A percentile compares a stretch with the other conserved stretches of the same genome.
phyloP scores from a whole-genome alignment of 2,797 vertebrate species.

The Etheostoma nigrum region DNA sequence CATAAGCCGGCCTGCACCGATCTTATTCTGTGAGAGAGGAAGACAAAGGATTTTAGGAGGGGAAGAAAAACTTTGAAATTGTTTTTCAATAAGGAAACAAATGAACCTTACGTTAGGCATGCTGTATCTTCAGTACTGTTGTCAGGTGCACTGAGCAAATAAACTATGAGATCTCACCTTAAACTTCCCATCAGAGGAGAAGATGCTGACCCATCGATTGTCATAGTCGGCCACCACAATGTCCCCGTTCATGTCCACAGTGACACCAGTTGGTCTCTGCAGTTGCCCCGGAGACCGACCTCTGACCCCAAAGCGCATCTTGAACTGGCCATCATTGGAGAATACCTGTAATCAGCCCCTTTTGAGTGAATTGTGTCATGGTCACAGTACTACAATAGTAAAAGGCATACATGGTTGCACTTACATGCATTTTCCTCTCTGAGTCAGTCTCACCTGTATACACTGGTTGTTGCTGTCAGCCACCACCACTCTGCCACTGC shows the following conservation, averaged over 20 bases:
- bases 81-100: not conserved
- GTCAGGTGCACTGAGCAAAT: too few relatives aligned
- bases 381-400: not conserved
- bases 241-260: conserved; percentile 93
- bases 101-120: not conserved
- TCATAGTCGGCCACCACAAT: conserved; percentile 96
- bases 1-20: conserved; percentile 94
- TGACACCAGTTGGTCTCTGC: conserved; percentile 94
- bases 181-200: conserved; percentile 96
- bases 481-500: conserved; percentile 92
- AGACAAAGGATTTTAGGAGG: not conserved
- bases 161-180: conserved; percentile 82
- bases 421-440: not conserved
- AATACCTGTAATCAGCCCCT: conserved; percentile 85
- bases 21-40: conserved; percentile 88
- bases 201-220: conserved; percentile 99
- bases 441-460: conserved; percentile 88
- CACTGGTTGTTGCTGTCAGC: conserved; percentile 99
- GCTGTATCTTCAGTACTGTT: not conserved
- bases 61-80: not conserved
- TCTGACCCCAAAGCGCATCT: conserved; percentile 94
- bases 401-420: not conserved
- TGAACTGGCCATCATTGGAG: conserved; percentile 96
- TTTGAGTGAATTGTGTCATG: not conserved
- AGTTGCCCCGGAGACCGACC: conserved; percentile 97